Percentiles rank a stretch among this genome's conserved stretches.
phyloP scores from a whole-genome alignment of 53 echinoderm and acorn worm genomes.

The Mesocentrotus franciscanus region DNA sequence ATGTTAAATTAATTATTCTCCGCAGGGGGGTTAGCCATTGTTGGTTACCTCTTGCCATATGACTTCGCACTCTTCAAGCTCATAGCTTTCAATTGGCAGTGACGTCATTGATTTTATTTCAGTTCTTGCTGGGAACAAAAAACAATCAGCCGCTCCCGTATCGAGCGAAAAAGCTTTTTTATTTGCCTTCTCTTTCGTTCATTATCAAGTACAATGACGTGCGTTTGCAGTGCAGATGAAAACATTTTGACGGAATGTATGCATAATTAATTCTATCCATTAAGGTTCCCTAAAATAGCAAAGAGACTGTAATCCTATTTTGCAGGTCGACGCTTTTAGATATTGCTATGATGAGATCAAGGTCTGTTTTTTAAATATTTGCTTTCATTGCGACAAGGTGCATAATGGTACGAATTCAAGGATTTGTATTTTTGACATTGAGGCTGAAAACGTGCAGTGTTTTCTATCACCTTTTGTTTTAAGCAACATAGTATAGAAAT shows the following conservation, averaged over 20 bases:
- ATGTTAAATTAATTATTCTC: constrained; percentile 16
- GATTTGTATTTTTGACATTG: neutral
- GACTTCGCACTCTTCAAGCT: neutral
- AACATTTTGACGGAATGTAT: constrained; percentile 21
- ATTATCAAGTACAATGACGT: neutral
- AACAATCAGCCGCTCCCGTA: neutral
- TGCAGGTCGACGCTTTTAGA: neutral
- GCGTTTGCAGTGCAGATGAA: neutral
- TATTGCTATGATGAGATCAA: neutral
- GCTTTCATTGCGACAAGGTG: neutral
- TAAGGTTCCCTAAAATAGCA: constrained; percentile 19
- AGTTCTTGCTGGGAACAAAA: neutral
- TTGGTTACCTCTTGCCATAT: neutral
- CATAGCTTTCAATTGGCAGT: neutral
- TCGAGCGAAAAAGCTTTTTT: neutral
- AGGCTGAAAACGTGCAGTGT: neutral
- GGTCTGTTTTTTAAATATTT: neutral
- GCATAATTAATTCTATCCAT: constrained; percentile 35
- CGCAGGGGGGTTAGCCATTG: neutral
- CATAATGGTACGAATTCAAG: neutral
- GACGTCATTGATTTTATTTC: constrained; percentile 26
- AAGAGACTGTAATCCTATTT: neutral
- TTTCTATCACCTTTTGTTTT: neutral
- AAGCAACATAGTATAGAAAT: neutral
- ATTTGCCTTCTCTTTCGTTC: neutral